These are phyloP conservation scores for Hipposideros larvatus DNA, from an alignment of 2,797 vertebrate species.

Conservation along the genomic window DNA sequence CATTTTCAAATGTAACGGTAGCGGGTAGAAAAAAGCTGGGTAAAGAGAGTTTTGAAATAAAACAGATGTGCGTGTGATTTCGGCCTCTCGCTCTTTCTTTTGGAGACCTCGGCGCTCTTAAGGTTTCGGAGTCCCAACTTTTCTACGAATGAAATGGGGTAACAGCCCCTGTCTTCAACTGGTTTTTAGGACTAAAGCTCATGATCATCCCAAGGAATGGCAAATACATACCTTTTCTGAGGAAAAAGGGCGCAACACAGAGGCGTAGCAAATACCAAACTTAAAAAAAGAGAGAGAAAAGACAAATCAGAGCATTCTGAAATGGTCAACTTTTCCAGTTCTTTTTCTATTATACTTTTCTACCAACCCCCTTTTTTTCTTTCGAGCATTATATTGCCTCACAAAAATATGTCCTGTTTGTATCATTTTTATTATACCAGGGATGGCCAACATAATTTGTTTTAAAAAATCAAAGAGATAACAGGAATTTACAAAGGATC, in stretches of 20 bases:
- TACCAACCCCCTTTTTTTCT: neutral
- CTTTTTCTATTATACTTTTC: neutral
- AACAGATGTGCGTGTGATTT: fast-evolving
- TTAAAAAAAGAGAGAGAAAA: slow-evolving; percentile 82
- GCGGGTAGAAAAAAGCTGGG: neutral
- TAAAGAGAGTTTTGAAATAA: neutral
- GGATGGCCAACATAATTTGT: neutral
- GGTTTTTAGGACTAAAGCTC: neutral
- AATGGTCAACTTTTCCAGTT: neutral
- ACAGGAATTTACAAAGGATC: neutral
- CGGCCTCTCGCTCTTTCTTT: neutral
- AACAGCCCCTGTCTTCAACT: neutral
- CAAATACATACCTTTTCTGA: slow-evolving; percentile 94
- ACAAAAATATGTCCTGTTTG: neutral
- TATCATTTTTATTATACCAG: neutral
- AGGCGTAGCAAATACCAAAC: slow-evolving; percentile 98
- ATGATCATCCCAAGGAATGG: neutral
- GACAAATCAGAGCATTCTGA: neutral
- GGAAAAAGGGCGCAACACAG: slow-evolving; percentile 98
- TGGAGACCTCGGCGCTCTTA: neutral
- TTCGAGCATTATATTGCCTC: neutral
- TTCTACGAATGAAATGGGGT: neutral
- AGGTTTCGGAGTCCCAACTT: neutral
- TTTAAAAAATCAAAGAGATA: neutral
- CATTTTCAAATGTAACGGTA: neutral